Conservation (phyloP, 37 sponge, comb jelly and placozoan genomes). For the Hormiphora californensis region DNA sequence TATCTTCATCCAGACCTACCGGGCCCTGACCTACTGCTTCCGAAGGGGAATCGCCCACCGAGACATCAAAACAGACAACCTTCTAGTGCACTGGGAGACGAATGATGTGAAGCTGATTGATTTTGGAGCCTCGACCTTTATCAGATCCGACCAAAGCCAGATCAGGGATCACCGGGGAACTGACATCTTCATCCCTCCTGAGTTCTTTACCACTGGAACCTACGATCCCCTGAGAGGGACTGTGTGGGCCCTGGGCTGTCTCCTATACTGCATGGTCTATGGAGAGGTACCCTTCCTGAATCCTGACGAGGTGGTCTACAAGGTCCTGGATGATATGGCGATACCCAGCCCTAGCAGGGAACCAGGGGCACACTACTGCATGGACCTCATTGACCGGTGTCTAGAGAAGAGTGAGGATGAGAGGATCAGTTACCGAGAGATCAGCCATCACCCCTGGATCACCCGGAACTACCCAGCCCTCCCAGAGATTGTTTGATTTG, state of each 20-base stretch:
- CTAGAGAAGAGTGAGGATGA: constrained; percentile 29
- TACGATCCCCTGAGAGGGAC: constrained; percentile 42
- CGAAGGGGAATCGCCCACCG: constrained; percentile 7
- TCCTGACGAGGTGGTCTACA: constrained; percentile 11
- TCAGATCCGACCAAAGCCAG: neutral
- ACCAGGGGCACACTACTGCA: neutral
- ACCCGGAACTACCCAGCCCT: neutral
- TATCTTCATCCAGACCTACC: constrained; percentile 49
- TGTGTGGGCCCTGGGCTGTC: constrained; percentile 48
- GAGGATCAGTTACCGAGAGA: neutral
- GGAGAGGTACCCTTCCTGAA: constrained; percentile 26
- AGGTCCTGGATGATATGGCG: neutral
- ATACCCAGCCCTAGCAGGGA: neutral
- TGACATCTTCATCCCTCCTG: constrained; percentile 46
- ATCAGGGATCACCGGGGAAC: neutral
- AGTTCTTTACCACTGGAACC: neutral
- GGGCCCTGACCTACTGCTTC: constrained; percentile 47
- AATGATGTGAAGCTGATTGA: constrained; percentile 48
- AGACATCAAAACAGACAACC: constrained; percentile 50
- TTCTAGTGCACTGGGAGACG: constrained; percentile 35
- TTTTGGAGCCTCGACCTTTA: constrained; percentile 38
- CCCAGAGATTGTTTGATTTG: neutral
- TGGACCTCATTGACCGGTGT: neutral
- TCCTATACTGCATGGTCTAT: constrained; percentile 52
- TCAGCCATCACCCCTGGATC: constrained; percentile 51